These are phyloP conservation scores for Drosophila persimilis DNA, from an alignment of 1,140 invertebrate species.

Conservation along the genomic window DNA sequence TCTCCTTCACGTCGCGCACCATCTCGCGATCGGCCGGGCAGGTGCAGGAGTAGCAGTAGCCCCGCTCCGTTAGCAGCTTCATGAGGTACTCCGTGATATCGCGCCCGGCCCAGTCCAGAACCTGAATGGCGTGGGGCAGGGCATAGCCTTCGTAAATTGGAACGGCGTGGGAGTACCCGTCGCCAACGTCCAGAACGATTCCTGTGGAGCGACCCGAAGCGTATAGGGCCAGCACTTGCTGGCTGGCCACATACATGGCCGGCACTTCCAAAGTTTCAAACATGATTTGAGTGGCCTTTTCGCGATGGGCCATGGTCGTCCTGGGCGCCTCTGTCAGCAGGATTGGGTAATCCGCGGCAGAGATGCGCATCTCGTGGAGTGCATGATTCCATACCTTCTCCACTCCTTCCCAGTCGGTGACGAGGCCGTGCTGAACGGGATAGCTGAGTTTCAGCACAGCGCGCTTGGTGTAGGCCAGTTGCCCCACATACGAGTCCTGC, in stretches of 20 bases:
- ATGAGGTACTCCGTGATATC: constrained; percentile 87
- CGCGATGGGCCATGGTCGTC: constrained; percentile 91
- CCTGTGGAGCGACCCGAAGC: constrained; percentile 93
- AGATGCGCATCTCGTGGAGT: constrained; percentile 92
- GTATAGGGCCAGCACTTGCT: constrained; percentile 90
- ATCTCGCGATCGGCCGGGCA: constrained; percentile 88
- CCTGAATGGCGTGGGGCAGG: constrained; percentile 90
- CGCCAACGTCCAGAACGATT: constrained; percentile 90
- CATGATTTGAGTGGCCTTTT: constrained; percentile 93
- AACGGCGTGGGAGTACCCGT: constrained; percentile 93
- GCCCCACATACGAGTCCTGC: constrained; percentile 94
- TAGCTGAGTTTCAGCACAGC: constrained; percentile 90
- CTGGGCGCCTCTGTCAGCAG: constrained; percentile 92
- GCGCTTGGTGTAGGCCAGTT: constrained; percentile 91
- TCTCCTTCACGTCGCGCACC: constrained; percentile 92
- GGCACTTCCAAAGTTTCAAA: constrained; percentile 90
- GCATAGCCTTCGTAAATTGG: constrained; percentile 92
- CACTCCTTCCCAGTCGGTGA: constrained; percentile 94
- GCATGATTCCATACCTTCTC: constrained; percentile 91
- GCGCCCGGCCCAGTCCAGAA: constrained; percentile 93
- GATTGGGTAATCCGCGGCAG: constrained; percentile 93
- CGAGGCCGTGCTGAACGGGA: constrained; percentile 91
- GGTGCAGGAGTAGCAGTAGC: too few species aligned
- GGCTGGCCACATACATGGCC: constrained; percentile 88
- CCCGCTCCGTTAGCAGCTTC: too few species aligned